These are phyloP conservation scores for Chymomyza procnemis DNA, from an alignment of 2,888 invertebrate genomes.

Conservation along the genomic window DNA sequence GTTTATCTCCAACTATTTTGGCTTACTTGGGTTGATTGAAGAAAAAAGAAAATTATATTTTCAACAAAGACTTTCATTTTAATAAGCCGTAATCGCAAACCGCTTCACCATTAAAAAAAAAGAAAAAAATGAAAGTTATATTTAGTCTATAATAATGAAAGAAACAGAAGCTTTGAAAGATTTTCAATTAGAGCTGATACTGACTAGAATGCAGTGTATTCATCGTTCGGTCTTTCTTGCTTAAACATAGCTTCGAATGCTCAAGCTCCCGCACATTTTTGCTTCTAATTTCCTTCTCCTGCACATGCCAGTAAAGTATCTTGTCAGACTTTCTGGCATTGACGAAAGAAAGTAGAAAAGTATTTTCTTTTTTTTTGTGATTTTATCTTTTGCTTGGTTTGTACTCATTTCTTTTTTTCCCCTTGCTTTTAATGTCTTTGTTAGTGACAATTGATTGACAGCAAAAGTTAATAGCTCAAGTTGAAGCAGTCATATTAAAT, in stretches of 20 bases:
- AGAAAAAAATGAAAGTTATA: too few relatives aligned
- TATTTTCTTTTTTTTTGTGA: slow-evolving; percentile 28
- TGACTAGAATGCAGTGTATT: background rate
- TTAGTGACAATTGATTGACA: slow-evolving; percentile 69
- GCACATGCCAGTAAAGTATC: slow-evolving; percentile 34
- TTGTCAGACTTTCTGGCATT: slow-evolving; percentile 53
- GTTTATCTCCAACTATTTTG: too few relatives aligned
- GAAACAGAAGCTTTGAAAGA: too few relatives aligned
- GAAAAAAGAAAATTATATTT: too few relatives aligned
- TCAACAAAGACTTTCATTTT: too few relatives aligned
- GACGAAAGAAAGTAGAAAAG: slow-evolving; percentile 4
- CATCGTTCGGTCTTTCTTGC: slow-evolving; percentile 8
- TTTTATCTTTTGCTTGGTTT: slow-evolving; percentile 16
- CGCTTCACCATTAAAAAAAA: too few relatives aligned
- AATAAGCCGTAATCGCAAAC: too few relatives aligned
- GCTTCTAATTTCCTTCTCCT: slow-evolving; percentile 20
- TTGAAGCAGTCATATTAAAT: slow-evolving; percentile 7
- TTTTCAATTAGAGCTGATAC: too few relatives aligned
- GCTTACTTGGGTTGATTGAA: too few relatives aligned
- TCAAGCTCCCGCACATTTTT: background rate
- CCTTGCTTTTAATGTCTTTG: slow-evolving; percentile 27
- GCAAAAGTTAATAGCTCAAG: slow-evolving; percentile 66
- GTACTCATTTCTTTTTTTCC: slow-evolving; percentile 5
- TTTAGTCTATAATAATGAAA: too few relatives aligned
- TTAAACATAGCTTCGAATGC: background rate